Conservation (phyloP, 2,888 invertebrate genomes). For the Agrochola lychnidis region DNA sequence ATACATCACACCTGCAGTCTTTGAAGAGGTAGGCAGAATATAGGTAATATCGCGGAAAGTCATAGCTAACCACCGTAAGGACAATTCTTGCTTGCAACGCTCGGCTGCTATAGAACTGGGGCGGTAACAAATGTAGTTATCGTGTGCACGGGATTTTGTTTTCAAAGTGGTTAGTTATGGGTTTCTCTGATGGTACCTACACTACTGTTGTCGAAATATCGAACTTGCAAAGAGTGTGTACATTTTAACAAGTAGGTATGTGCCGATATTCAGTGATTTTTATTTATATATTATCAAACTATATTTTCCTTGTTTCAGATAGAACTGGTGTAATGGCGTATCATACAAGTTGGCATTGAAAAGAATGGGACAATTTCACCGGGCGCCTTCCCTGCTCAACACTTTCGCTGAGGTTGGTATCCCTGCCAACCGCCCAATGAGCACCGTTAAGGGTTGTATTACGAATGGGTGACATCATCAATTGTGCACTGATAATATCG, state of each 20-base stretch:
- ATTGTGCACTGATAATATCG: neutral
- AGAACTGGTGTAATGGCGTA: constrained; percentile 59
- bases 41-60: too few relatives aligned
- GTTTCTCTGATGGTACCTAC: neutral
- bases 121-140: too few relatives aligned
- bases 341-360: constrained; percentile 69
- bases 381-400: constrained; percentile 83
- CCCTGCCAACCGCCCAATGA: neutral
- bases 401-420: constrained; percentile 73
- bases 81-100: too few relatives aligned
- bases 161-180: too few relatives aligned
- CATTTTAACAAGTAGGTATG: neutral
- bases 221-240: neutral
- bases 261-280: neutral
- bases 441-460: neutral
- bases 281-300: neutral
- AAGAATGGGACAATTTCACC: constrained; percentile 86
- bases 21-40: neutral
- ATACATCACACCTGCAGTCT: neutral
- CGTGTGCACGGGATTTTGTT: too few relatives aligned
- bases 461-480: neutral
- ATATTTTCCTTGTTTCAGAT: constrained; percentile 70
- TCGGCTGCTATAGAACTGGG: too few relatives aligned
- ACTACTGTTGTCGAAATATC: neutral
- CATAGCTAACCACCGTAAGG: too few relatives aligned